A percentile compares a stretch with the other conserved stretches of the same genome.
These are phyloP conservation scores for Helleia helle DNA, from an alignment of 2,888 invertebrate species.

Conservation along the genomic window DNA sequence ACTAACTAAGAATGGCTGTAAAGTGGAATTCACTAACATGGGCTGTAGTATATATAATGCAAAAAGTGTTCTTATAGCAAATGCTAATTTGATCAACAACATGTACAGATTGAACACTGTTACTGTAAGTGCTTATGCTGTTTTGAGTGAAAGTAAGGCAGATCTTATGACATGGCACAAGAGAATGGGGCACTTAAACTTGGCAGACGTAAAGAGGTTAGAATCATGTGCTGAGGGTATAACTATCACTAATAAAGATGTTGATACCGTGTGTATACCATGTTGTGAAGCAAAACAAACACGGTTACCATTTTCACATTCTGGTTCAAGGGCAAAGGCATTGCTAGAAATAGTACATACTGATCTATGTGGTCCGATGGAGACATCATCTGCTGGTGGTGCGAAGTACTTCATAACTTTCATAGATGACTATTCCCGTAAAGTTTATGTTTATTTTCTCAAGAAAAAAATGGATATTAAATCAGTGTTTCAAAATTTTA, in stretches of 20 bases:
- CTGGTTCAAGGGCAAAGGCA: too few species aligned
- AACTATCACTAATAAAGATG: neutral
- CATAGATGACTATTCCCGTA: too few species aligned
- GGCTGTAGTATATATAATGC: conserved; percentile 19
- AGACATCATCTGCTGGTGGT: too few species aligned
- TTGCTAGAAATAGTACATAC: too few species aligned
- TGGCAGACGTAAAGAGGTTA: neutral
- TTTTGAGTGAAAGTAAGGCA: neutral
- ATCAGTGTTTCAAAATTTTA: too few species aligned
- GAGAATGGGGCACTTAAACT: neutral
- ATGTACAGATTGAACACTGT: neutral
- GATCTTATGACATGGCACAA: neutral
- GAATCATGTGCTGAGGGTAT: neutral
- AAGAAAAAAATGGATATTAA: too few species aligned
- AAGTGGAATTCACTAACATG: conserved; percentile 15
- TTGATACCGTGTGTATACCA: neutral
- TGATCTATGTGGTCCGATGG: too few species aligned
- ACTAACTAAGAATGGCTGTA: conserved; percentile 18
- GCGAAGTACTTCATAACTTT: too few species aligned
- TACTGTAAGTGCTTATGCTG: neutral
- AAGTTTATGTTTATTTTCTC: too few species aligned
- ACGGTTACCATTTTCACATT: too few species aligned
- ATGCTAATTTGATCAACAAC: neutral
- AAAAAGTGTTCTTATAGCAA: neutral
- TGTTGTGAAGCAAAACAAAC: neutral